These are phyloP conservation scores for Drosophila birchii DNA, from an alignment of 2,888 invertebrate species.

Conservation along the genomic window DNA sequence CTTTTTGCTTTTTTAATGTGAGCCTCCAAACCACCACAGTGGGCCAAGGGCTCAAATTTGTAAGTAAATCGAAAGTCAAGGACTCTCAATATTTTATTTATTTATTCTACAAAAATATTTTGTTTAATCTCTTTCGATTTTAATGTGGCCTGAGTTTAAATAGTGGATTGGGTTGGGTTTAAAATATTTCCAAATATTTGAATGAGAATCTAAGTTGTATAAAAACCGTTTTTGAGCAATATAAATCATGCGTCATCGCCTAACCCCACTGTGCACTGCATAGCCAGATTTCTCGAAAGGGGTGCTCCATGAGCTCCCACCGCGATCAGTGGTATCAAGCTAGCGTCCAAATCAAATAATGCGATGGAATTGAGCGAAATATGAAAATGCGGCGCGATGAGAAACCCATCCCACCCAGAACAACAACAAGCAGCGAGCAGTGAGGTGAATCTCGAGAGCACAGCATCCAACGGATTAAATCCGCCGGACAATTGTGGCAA, in stretches of 20 bases:
- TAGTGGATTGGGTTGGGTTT: too few relatives aligned
- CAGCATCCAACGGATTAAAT: constrained; percentile 25
- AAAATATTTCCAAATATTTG: background rate
- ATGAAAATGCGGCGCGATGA: constrained; percentile 60
- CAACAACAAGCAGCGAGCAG: constrained; percentile 28
- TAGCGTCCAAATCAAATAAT: constrained; percentile 68
- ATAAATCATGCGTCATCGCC: background rate
- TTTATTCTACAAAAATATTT: background rate
- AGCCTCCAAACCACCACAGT: constrained; percentile 27
- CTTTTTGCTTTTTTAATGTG: constrained; percentile 19
- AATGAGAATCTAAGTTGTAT: background rate
- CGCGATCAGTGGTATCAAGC: constrained; percentile 39
- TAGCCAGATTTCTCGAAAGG: constrained; percentile 58
- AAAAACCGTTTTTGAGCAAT: background rate
- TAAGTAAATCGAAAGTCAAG: background rate
- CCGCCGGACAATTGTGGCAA: constrained; percentile 72
- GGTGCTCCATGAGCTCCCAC: constrained; percentile 55
- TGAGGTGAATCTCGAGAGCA: constrained; percentile 23
- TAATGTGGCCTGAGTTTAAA: background rate
- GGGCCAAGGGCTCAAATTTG: constrained; percentile 5
- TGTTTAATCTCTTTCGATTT: background rate
- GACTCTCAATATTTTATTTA: too few relatives aligned
- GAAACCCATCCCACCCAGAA: constrained; percentile 51
- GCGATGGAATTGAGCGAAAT: constrained; percentile 69
- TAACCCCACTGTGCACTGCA: constrained; percentile 60